A percentile compares a stretch with the other conserved stretches of the same genome.
Conservation (phyloP, 2,797 vertebrate species). For the Gambusia yucatana region DNA sequence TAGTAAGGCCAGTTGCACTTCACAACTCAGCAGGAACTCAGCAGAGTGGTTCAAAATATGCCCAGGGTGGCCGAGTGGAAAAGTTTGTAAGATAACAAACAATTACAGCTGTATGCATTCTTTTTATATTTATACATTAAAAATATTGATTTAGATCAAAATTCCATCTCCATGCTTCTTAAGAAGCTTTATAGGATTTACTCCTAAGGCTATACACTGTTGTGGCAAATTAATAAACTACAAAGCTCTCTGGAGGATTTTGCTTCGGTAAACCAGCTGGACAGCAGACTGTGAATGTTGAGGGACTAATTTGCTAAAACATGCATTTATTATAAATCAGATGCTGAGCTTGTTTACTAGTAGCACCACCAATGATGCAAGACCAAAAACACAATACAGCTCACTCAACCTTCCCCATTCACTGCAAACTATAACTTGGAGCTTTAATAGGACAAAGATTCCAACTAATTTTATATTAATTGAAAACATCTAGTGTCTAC, state of each 20-base stretch:
- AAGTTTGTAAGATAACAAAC: slow-evolving; percentile 5
- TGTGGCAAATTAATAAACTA: slow-evolving; percentile 5
- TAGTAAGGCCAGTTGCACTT: slow-evolving; percentile 26
- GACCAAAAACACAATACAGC: background rate
- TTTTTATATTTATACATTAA: background rate
- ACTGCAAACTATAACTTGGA: background rate
- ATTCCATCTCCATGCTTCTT: background rate
- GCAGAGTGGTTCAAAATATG: background rate
- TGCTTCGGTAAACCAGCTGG: slow-evolving; percentile 11
- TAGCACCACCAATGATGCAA: background rate
- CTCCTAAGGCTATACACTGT: slow-evolving; percentile 20
- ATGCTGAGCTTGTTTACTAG: slow-evolving; percentile 6
- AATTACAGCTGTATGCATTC: background rate
- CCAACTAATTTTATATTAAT: background rate
- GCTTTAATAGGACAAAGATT: background rate
- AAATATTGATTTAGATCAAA: background rate
- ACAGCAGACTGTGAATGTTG: slow-evolving; percentile 8
- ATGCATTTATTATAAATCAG: background rate
- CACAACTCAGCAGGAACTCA: slow-evolving; percentile 36
- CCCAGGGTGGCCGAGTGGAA: background rate
- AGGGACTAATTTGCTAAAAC: slow-evolving; percentile 11
- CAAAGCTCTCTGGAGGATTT: slow-evolving; percentile 11
- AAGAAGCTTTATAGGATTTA: background rate
- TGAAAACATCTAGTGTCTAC: background rate
- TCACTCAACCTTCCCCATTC: background rate